Evolutionary conservation across 2,888 invertebrate genomes (phyloP), one percentile per base, ranked within the genome.

Genomic region (Leucozona laternaria): DNA sequence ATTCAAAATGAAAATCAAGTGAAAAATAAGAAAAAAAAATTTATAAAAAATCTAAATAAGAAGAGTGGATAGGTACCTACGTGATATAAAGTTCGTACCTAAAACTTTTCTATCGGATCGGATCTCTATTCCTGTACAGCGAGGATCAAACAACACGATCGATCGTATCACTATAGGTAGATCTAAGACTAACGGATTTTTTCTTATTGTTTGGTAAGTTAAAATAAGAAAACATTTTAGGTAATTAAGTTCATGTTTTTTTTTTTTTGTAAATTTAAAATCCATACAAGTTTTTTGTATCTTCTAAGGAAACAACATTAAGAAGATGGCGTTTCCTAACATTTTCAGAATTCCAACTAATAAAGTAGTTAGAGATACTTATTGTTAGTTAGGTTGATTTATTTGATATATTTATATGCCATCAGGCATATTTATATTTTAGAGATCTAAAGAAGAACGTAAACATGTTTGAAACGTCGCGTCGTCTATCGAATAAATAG

Each of bases 131-230:
- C 45, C 17, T 10, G 13, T 15, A 15, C 22, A 11, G 10, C n/a
- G 15, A 60, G 28, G 34, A 77, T 50, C 71, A 55, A 11, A 28
- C 17, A 45, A 62, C 48, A 11, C 66, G 78, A 78, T 25, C 53
- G 15, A 53, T 8, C 25, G 15, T 25, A 3, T n/a, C n/a, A 45
- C 45, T 6, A 43, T 15, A 40, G 13, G 37, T 40, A n/a, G 45
- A n/a, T 17, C 45, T n/a, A 6, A 43, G 17, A 45, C 17, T 45
- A 45, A 45, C 45, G 45, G 45, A 45, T 45, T 45, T 45, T 17
- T 17, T 45, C 17, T 17, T 17, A 48, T 48, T 48, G 20, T 48
- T 48, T 48, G 48, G 48, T 48, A 20, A 4, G 48, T 11, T 6
- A 15, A 7, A n/a, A 31, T 28, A 28, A 28, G 4, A 28, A 5